Percentiles rank a stretch among this genome's conserved stretches.
These are phyloP conservation scores for Beris morrisii DNA, from an alignment of 2,888 invertebrate species.

Conservation along the genomic window DNA sequence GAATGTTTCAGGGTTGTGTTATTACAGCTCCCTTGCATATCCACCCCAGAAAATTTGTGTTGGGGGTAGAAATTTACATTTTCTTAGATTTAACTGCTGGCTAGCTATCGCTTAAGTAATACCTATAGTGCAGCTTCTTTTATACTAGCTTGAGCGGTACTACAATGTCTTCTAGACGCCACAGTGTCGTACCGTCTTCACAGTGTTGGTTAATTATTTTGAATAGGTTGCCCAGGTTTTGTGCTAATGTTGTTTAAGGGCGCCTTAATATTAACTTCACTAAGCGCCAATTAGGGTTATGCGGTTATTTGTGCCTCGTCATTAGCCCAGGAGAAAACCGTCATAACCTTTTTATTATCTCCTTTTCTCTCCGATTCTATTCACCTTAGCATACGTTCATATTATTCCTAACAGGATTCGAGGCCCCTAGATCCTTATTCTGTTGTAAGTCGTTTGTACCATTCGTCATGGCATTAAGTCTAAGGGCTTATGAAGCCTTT, in stretches of 20 bases:
- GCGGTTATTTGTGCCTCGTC: slow-evolving; percentile 20
- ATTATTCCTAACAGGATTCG: not conserved
- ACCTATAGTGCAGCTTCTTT: no score
- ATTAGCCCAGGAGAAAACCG: slow-evolving; percentile 12
- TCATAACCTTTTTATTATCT: slow-evolving; percentile 13
- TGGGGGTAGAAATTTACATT: no score
- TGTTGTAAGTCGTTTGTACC: slow-evolving; percentile 6
- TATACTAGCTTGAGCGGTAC: no score
- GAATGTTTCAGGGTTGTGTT: no score
- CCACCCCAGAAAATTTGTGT: no score
- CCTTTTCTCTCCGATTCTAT: no score
- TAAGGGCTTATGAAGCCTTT: not conserved
- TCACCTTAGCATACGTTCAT: not conserved
- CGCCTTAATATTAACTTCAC: slow-evolving; percentile 15
- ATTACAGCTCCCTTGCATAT: no score
- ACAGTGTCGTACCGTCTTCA: not conserved
- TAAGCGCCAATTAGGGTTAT: slow-evolving; percentile 23
- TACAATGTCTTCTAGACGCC: no score
- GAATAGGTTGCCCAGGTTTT: slow-evolving; percentile 18
- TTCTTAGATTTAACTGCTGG: no score
- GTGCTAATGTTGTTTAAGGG: slow-evolving; percentile 15
- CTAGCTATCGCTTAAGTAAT: no score
- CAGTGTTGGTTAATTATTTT: slow-evolving; percentile 8
- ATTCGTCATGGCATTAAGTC: slow-evolving; percentile 18
- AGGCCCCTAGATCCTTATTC: not conserved